These are phyloP conservation scores for Sus scrofa DNA, from an alignment of 2,113 vertebrate genomes.

Conservation along the genomic window DNA sequence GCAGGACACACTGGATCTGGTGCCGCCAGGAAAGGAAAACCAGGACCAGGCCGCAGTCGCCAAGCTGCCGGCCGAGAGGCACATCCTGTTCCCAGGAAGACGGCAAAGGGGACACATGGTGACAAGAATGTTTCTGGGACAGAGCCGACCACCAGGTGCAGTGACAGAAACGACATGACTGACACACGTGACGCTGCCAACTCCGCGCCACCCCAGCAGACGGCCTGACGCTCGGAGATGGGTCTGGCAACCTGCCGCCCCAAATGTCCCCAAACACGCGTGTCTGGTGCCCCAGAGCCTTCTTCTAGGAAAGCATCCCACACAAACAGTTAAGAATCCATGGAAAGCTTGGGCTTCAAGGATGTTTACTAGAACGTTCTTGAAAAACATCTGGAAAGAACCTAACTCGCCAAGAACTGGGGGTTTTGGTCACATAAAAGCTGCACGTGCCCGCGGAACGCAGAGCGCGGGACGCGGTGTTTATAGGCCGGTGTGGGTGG, in stretches of 20 bases:
- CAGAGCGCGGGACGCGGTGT: fast-evolving
- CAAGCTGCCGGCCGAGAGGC: fast-evolving
- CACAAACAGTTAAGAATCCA: not conserved
- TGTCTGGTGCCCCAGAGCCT: not conserved
- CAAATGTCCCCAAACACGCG: fast-evolving
- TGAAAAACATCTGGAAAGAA: not conserved
- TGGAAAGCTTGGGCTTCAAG: not conserved
- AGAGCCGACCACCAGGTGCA: fast-evolving
- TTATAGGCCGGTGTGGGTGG: fast-evolving
- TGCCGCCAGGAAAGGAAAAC: not conserved
- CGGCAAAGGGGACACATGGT: fast-evolving
- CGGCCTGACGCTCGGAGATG: fast-evolving
- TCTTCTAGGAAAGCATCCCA: not conserved
- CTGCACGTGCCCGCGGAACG: fast-evolving
- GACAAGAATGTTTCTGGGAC: no score
- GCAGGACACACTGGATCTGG: fast-evolving
- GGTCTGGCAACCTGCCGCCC: not conserved
- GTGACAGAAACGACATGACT: fast-evolving
- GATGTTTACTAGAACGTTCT: not conserved
- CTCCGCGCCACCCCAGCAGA: fast-evolving
- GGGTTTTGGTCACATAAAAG: not conserved
- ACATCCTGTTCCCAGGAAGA: fast-evolving
- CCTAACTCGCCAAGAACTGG: not conserved
- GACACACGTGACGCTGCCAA: fast-evolving
- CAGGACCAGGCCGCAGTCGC: no score